These are phyloP conservation scores for Sebastiscus albofasciatus DNA, from an alignment of 2,797 vertebrate genomes.

Conservation along the genomic window DNA sequence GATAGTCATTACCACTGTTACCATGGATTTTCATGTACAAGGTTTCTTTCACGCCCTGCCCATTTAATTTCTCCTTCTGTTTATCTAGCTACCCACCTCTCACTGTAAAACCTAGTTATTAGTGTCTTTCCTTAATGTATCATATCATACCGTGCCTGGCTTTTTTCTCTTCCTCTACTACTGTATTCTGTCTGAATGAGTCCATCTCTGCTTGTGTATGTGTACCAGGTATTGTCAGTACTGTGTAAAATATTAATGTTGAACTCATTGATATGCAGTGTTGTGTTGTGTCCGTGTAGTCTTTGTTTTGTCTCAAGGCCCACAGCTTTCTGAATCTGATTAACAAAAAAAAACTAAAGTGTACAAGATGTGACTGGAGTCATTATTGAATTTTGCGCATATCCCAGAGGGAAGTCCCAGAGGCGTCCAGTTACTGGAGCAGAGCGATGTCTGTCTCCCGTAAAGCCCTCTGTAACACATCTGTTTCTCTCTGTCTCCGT, in stretches of 20 bases:
- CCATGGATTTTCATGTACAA: constrained; percentile 58
- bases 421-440: constrained; percentile 50
- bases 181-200: not conserved
- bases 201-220: not conserved
- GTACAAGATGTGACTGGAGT: constrained; percentile 28
- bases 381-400: constrained; percentile 49
- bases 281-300: not conserved
- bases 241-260: constrained; percentile 15
- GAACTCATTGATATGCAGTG: not conserved
- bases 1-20: constrained; percentile 62
- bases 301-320: constrained; percentile 23
- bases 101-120: constrained; percentile 45
- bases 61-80: constrained; percentile 29
- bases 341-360: constrained; percentile 6
- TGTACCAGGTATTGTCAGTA: not conserved
- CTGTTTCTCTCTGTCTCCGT: constrained; percentile 59
- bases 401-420: constrained; percentile 44
- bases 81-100: constrained; percentile 34
- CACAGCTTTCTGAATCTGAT: constrained; percentile 32
- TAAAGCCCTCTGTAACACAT: constrained; percentile 42
- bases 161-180: not conserved
- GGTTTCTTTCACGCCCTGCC: constrained; percentile 46
- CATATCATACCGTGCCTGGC: not conserved
- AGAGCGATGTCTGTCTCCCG: constrained; percentile 29
- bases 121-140: constrained; percentile 20